phyloP scores from a whole-genome alignment of 2,888 invertebrate genomes.

The Scelioninae gen. 1 region DNA sequence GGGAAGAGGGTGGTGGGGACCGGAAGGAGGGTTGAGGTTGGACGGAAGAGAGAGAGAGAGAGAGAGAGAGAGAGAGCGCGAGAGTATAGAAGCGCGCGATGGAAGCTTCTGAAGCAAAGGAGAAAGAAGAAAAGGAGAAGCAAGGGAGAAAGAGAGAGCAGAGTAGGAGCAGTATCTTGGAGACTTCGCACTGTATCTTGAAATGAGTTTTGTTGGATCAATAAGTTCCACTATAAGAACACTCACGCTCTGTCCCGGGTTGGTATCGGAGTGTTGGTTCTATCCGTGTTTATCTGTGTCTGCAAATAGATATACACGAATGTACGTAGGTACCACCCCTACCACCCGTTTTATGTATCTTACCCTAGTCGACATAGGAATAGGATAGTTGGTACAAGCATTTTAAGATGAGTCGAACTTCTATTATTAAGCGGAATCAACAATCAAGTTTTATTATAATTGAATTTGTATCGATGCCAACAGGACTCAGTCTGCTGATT shows the following conservation, averaged over 20 bases:
- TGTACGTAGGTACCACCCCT: slow-evolving; percentile 78
- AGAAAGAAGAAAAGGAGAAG: slow-evolving; percentile 69
- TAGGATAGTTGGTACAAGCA: slow-evolving; percentile 80
- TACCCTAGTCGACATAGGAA: slow-evolving; percentile 77
- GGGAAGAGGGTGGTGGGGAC: slow-evolving; percentile 73
- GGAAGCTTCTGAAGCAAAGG: slow-evolving; percentile 70
- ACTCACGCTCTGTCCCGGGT: slow-evolving; percentile 82
- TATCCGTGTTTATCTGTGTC: slow-evolving; percentile 84
- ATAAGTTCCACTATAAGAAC: slow-evolving; percentile 85
- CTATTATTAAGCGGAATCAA: slow-evolving; percentile 60
- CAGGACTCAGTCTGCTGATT: neutral
- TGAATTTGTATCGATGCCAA: neutral
- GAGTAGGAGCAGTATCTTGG: slow-evolving; percentile 84
- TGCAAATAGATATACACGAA: slow-evolving; percentile 83
- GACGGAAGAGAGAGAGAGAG: too few species aligned
- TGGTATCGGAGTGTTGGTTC: slow-evolving; percentile 80
- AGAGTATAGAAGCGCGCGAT: slow-evolving; percentile 69
- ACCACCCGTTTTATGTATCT: slow-evolving; percentile 72
- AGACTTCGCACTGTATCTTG: slow-evolving; percentile 85
- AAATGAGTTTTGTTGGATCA: slow-evolving; percentile 85
- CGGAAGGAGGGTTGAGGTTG: slow-evolving; percentile 73
- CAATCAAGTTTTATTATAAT: slow-evolving; percentile 26
- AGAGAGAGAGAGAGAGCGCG: slow-evolving; percentile 71
- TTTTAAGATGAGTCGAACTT: slow-evolving; percentile 83
- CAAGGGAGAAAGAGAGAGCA: slow-evolving; percentile 75